Conservation (phyloP, 2,797 vertebrate species). For the Arctocebus calabarensis region DNA sequence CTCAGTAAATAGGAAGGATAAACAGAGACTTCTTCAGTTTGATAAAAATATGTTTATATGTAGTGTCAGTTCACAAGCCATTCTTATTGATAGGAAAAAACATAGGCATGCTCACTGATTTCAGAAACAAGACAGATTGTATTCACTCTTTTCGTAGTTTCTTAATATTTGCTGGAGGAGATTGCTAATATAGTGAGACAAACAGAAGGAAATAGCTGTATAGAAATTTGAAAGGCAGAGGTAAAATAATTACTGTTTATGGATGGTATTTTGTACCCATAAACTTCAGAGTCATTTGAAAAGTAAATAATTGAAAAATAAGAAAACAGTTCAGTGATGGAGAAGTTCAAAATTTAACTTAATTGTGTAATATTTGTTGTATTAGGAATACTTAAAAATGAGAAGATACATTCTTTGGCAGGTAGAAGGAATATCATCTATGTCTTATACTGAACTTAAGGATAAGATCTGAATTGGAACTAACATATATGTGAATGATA, state of each 20-base stretch:
- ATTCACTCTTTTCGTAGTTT: not conserved
- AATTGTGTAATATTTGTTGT: conserved; percentile 43
- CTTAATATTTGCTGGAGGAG: not conserved
- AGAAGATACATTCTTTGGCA: conserved; percentile 10
- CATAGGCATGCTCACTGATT: not conserved
- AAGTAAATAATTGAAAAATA: conserved; percentile 20
- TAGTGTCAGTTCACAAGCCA: not conserved
- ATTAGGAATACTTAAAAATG: conserved; percentile 26
- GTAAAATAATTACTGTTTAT: not conserved
- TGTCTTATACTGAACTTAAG: conserved; percentile 9
- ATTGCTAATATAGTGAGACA: conserved; percentile 7
- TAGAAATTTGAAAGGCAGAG: not conserved
- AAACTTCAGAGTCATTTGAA: conserved; percentile 33
- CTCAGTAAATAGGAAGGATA: not conserved
- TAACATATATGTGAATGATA: conserved; percentile 18
- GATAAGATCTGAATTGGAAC: not conserved
- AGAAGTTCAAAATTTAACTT: conserved; percentile 11
- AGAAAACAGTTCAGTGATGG: conserved; percentile 12
- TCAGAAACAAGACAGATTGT: conserved; percentile 30
- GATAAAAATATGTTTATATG: not conserved
- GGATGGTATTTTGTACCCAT: conserved; percentile 3
- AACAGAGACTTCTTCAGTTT: not conserved
- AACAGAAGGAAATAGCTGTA: not conserved
- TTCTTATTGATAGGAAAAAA: not conserved
- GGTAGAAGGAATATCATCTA: not conserved